Evolutionary conservation across 2,888 invertebrate species (phyloP).

Genomic region (Phoenoteleia sp.): DNA sequence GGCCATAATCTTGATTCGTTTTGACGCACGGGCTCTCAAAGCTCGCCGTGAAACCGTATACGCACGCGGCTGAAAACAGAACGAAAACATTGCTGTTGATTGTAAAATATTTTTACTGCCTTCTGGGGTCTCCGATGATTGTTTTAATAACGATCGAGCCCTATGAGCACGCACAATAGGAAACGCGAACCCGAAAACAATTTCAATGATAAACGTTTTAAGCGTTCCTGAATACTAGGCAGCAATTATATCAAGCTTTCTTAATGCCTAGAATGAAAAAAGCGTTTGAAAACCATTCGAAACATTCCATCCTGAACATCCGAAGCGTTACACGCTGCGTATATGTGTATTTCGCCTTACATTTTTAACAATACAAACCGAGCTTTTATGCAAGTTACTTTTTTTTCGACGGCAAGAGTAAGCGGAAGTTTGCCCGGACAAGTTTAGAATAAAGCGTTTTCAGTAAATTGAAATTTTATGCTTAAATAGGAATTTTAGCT

Average conservation of each 20-base stretch:
- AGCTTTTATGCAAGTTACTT: not conserved
- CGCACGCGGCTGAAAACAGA: slow-evolving; percentile 74
- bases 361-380: not conserved
- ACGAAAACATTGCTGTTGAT: not conserved
- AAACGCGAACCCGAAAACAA: no score
- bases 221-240: no score
- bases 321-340: no score
- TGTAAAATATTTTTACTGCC: not conserved
- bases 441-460: not conserved
- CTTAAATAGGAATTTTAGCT: not conserved
- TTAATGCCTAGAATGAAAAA: no score
- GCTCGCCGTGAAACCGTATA: slow-evolving; percentile 75
- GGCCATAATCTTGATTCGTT: slow-evolving; percentile 80
- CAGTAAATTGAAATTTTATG: not conserved
- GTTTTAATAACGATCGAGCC: no score
- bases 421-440: not conserved
- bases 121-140: no score
- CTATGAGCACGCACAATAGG: no score
- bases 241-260: no score
- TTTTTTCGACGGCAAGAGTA: not conserved
- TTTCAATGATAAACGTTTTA: no score
- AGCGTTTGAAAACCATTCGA: no score
- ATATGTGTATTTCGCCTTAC: not conserved
- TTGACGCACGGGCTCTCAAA: slow-evolving; percentile 77
- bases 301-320: no score